Percentiles rank a stretch among this genome's conserved stretches.
These are phyloP conservation scores for Lanius ludovicianus DNA, from an alignment of 2,113 vertebrate genomes.

Conservation along the genomic window DNA sequence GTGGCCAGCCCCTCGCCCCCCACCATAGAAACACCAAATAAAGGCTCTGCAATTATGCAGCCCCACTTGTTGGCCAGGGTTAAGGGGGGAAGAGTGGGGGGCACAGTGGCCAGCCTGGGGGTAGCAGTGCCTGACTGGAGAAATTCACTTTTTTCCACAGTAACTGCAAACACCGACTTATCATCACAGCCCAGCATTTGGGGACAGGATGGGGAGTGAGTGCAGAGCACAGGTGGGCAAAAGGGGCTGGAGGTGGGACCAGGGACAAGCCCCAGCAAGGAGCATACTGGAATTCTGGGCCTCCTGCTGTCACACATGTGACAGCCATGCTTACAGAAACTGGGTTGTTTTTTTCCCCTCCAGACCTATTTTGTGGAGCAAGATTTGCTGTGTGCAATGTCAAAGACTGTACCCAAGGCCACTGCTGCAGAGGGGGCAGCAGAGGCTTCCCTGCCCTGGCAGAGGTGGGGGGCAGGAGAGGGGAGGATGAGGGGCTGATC, in stretches of 20 bases:
- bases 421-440: background rate
- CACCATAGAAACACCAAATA: conserved; percentile 35
- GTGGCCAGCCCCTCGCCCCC: background rate
- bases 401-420: background rate
- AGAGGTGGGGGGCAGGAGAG: background rate
- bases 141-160: background rate
- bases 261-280: background rate
- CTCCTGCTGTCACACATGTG: background rate
- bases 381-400: background rate
- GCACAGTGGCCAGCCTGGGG: rapidly evolving
- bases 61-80: background rate
- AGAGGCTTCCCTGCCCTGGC: background rate
- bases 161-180: background rate
- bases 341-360: background rate
- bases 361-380: background rate
- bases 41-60: conserved; percentile 36
- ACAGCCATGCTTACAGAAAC: background rate
- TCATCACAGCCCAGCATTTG: background rate
- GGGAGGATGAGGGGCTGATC: background rate
- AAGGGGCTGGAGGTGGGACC: rapidly evolving
- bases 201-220: background rate
- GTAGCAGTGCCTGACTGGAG: background rate
- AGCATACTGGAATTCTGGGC: rapidly evolving
- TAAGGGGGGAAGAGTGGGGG: background rate
- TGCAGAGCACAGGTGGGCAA: background rate